Evolutionary conservation across 1,140 invertebrate genomes (phyloP).

Genomic region (Caerostris extrusa): DNA sequence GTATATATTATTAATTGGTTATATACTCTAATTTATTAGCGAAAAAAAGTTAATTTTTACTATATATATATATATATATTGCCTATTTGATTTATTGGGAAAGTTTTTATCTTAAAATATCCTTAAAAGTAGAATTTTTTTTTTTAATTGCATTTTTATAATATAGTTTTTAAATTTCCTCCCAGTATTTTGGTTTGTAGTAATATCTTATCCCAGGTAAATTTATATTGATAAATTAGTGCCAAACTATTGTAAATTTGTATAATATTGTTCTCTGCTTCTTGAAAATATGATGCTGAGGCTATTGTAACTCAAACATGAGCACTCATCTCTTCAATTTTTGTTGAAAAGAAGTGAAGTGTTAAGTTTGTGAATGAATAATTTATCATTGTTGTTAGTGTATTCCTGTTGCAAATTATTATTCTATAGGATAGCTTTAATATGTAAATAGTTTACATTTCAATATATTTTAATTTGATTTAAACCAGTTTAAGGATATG

Average conservation of each 20-base stretch:
- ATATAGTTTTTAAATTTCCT: too few species aligned
- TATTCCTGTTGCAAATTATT: not conserved
- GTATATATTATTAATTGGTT: too few species aligned
- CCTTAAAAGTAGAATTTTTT: not conserved
- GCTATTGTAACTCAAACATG: slow-evolving; percentile 12
- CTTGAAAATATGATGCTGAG: slow-evolving; percentile 21
- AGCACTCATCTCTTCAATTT: slow-evolving; percentile 27
- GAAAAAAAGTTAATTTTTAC: too few species aligned
- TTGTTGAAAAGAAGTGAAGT: slow-evolving; percentile 19
- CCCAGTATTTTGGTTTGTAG: too few species aligned
- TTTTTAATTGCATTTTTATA: not conserved
- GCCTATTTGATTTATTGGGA: not conserved
- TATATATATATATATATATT: not conserved
- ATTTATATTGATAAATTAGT: slow-evolving; percentile 6
- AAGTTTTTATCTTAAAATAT: not conserved
- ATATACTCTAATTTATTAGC: too few species aligned
- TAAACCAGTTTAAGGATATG: too few species aligned
- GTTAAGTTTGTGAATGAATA: slow-evolving; percentile 16
- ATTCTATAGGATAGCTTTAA: not conserved
- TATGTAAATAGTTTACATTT: slow-evolving; percentile 17
- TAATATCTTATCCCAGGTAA: not conserved
- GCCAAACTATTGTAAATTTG: slow-evolving; percentile 32
- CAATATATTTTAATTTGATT: not conserved
- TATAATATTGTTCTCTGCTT: slow-evolving; percentile 20
- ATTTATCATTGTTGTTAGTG: not conserved